A percentile compares a stretch with the other conserved stretches of the same genome.
phyloP scores from a whole-genome alignment of 1,140 invertebrate species.

The Antheraea mylitta region DNA sequence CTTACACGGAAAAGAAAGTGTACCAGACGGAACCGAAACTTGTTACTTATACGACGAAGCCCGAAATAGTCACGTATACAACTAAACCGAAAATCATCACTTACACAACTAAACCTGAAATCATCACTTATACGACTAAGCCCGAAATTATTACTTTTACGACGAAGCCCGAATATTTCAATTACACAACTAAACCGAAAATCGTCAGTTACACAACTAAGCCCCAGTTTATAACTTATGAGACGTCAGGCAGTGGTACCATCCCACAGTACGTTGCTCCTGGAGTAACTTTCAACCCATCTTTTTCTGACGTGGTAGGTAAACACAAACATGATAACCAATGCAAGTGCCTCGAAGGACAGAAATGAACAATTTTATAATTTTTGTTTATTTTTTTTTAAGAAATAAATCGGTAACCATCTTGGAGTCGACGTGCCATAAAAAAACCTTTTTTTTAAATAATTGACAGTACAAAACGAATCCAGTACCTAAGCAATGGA shows the following conservation, averaged over 20 bases:
- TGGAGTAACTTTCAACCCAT: slow-evolving; percentile 52
- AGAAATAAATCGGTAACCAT: slow-evolving; percentile 27
- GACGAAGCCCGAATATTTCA: slow-evolving; percentile 53
- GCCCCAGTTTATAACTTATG: slow-evolving; percentile 47
- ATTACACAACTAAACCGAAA: slow-evolving; percentile 61
- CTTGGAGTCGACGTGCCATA: slow-evolving; percentile 52
- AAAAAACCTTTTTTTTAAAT: slow-evolving; percentile 25
- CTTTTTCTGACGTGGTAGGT: slow-evolving; percentile 49
- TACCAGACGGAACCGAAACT: slow-evolving; percentile 57
- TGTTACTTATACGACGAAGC: slow-evolving; percentile 40
- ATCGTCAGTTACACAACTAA: slow-evolving; percentile 57
- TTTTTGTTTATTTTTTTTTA: too few species aligned
- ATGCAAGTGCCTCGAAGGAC: slow-evolving; percentile 62
- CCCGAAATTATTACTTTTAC: slow-evolving; percentile 57
- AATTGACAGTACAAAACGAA: slow-evolving; percentile 31
- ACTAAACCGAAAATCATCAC: slow-evolving; percentile 53
- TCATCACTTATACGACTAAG: slow-evolving; percentile 53
- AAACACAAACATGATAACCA: slow-evolving; percentile 50
- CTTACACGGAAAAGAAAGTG: slow-evolving; percentile 58
- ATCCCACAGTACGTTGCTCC: slow-evolving; percentile 62
- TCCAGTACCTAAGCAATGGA: slow-evolving; percentile 40
- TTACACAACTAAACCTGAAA: slow-evolving; percentile 45
- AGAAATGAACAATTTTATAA: slow-evolving; percentile 30
- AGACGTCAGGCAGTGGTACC: slow-evolving; percentile 59
- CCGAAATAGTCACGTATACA: slow-evolving; percentile 50